A percentile compares a stretch with the other conserved stretches of the same genome.
These are phyloP conservation scores for Bucorvus abyssinicus DNA, from an alignment of 2,797 vertebrate genomes.

Conservation along the genomic window DNA sequence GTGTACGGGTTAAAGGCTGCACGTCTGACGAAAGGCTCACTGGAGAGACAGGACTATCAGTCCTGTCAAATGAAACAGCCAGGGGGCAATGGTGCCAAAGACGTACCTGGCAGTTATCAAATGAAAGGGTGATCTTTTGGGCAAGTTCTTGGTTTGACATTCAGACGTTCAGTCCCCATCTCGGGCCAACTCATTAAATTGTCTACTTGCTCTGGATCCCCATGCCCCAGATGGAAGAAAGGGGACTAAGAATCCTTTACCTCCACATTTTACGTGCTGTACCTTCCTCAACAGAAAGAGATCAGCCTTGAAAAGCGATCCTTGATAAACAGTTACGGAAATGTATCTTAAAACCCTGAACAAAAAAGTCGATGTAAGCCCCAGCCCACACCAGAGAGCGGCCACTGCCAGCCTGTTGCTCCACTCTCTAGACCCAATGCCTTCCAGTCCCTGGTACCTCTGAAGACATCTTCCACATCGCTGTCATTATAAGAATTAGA, in stretches of 20 bases:
- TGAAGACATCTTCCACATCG: background rate
- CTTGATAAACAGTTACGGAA: background rate
- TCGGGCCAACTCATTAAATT: background rate
- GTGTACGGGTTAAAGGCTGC: background rate
- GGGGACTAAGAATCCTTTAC: background rate
- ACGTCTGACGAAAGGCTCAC: background rate
- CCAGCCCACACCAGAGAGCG: no score
- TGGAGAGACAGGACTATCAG: background rate
- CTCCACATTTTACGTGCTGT: background rate
- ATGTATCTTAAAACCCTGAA: background rate
- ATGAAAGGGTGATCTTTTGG: conserved; percentile 22
- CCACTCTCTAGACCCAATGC: no score
- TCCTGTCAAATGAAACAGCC: background rate
- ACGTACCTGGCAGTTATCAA: background rate
- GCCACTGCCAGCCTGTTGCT: no score
- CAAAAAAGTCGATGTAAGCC: no score
- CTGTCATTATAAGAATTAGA: background rate
- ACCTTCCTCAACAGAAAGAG: background rate
- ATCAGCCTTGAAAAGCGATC: background rate
- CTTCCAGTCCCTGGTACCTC: no score
- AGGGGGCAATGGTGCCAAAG: background rate
- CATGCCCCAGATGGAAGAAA: background rate
- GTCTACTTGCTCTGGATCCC: background rate
- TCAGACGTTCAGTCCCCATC: conserved; percentile 15
- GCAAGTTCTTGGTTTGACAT: conserved; percentile 29